Evolutionary conservation across 2,113 vertebrate species (phyloP), one percentile per base, ranked within the genome.

Genomic region (Gyps fulvus): DNA sequence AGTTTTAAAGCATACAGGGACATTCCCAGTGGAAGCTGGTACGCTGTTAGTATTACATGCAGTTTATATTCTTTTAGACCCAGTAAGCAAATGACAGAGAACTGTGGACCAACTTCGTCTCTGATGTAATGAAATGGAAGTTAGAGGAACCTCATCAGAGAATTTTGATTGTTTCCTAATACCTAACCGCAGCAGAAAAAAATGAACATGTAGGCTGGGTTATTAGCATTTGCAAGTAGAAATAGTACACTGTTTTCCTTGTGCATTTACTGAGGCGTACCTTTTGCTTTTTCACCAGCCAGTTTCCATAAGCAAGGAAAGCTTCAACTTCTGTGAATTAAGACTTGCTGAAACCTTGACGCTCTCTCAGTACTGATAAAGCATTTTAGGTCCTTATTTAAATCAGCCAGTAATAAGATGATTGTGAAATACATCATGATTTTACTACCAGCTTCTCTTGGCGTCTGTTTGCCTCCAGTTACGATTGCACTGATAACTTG

Each of bases 381-480:
- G 66, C 89, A 74, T 62, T 88, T 93, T 69, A 87, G 72, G 50
- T 34, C 43, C 81, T 65, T 72, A 94, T 81, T 97, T 97, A 81
- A 87, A 94, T 79, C 92, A 94, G 90, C 77, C 52, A 77, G 83
- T 97, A 94, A 97, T 89, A 96, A 95, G 92, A 77, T 74, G 95
- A 91, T 89, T 96, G 95, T 76, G 73, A 96, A 96, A 85, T 79
- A 85, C 52, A 93, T 73, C 87, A 91, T 96, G 96, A 94, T 97
- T 98, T 97, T 94, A 96, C 93, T 95, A 84, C 65, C 66, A 92
- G 90, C 73, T 94, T 81, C 95, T 90, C 92, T 85, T 94, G 97
- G 91, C 50, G 49, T 93, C 87, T 72, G 36, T 83, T 94, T 95
- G 87, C 93, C 83, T 96, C 90, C 87, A 97, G 95, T 97, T 93